Base-by-base conservation (phyloP, 2,888 invertebrate species). In the Scaptomyza caliginosa region DNA sequence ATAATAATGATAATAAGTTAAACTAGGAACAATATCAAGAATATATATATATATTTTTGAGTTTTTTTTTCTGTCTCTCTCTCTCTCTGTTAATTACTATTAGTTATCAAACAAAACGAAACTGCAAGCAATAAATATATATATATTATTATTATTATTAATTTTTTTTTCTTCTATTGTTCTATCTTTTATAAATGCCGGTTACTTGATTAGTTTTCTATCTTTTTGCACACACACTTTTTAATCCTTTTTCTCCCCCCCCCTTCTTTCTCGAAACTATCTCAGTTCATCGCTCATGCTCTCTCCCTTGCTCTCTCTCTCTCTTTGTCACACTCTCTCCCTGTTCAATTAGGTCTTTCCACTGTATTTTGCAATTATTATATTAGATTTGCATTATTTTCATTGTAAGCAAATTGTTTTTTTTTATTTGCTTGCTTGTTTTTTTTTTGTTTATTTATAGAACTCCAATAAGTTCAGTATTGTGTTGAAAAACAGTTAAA, bases 31-130 rank as follows among this genome's bases (percentile, higher is more conserved):
- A 73, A 79, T 65, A 54, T 66, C 48, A 71, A 67, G 51, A 75
- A 82, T n/a, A n/a, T n/a, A 68, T 79, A 75, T 79, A 75, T 70
- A 63, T 65, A 54, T 51, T 50, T 60, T 43, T 64, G 54, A n/a
- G n/a, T n/a, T 56, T 55, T 13, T 13, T 6, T 46, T 32, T 30
- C 24, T 39, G 26, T 50, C 43, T 40, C 54, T 59, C 63, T 56
- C 48, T 66, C 55, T 40, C 32, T 58, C 42, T 36, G n/a, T n/a
- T n/a, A n/a, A n/a, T 50, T 42, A 2, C 34, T 46, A 49, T 56
- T 43, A 21, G 11, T 66, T 70, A 42, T 55, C 49, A 58, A 74
- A 55, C 34, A 56, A 74, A 75, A 52, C 45, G 59, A 72, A 72
- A 72, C 34, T 70, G 72, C 64, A 72, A 75, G 64, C 48, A 64